Evolutionary conservation across 2,888 invertebrate species (phyloP), one percentile per base, ranked within the genome.

Genomic region (Ctenicera cuprea): DNA sequence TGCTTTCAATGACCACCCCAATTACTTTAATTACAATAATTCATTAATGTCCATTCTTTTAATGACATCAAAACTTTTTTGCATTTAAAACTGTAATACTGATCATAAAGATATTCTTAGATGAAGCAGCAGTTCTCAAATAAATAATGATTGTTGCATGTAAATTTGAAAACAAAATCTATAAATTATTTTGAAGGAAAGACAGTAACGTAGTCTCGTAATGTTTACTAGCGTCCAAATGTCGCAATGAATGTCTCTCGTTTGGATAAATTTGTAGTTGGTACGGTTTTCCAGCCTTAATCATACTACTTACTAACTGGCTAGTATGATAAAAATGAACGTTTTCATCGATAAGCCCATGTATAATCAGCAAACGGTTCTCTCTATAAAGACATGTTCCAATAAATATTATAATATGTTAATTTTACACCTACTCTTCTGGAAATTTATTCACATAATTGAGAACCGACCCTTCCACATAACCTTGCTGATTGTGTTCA

Each of bases 271-370:
- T 92, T 92, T 98, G 95, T 75, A 97, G 87, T 81, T 97, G 93
- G 86, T 99, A 98, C 0, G 99, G 99, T 87, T 99, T 99, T 76
- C 98, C 97, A n/a, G 94, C 94, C 80, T 95, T 93, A 69, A 98
- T 93, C 75, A 99, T 90, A 71, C 95, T 94, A 77, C 95, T 94
- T 22, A 99, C 93, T 74, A 99, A 89, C 79, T 95, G 94, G 82
- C 95, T 96, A 12, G 98, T 97, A 87, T 99, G 99, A 80, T 94
- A 94, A 87, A 99, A 99, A 87, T 99, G 99, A 0, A 99, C 99
- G 86, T 99, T 99, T 87, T 99, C 99, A 86, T 99, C 99, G 70
- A 97, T 97, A 76, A 99, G 88, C 1, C 99, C 99, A 87, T 99
- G 99, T 80, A 99, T 96, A 43, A 99, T 95, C 16, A 99, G 89